phyloP scores from a whole-genome alignment of 2,797 vertebrate species.

The Bradypodion pumilum region DNA sequence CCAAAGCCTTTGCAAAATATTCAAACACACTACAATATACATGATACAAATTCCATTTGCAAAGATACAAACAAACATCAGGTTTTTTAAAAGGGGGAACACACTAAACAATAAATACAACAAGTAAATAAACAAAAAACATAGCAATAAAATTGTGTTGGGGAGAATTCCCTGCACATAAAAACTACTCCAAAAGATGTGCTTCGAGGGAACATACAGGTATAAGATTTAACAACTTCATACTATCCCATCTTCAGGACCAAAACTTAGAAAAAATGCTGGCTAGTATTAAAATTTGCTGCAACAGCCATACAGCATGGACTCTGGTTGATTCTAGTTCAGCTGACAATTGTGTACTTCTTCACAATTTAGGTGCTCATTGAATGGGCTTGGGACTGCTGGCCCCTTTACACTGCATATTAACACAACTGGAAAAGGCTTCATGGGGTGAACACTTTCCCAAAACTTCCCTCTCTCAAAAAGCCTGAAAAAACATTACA shows the following conservation, averaged over 20 bases:
- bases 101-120: not conserved
- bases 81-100: not conserved
- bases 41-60: not conserved
- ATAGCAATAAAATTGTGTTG: not conserved
- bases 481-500: no score
- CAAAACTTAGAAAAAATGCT: no score
- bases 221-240: no score
- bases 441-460: not conserved
- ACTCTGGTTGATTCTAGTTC: no score
- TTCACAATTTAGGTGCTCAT: not conserved
- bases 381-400: not conserved
- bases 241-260: no score
- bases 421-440: not conserved
- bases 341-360: not conserved
- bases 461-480: not conserved
- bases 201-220: no score
- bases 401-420: no score
- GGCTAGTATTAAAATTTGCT: no score
- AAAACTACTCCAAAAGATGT: not conserved
- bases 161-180: not conserved
- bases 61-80: not conserved
- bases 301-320: no score
- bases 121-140: not conserved
- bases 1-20: not conserved
- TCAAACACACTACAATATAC: not conserved